phyloP scores from a whole-genome alignment of 1,140 invertebrate species.

The Rhyzopertha dominica region DNA sequence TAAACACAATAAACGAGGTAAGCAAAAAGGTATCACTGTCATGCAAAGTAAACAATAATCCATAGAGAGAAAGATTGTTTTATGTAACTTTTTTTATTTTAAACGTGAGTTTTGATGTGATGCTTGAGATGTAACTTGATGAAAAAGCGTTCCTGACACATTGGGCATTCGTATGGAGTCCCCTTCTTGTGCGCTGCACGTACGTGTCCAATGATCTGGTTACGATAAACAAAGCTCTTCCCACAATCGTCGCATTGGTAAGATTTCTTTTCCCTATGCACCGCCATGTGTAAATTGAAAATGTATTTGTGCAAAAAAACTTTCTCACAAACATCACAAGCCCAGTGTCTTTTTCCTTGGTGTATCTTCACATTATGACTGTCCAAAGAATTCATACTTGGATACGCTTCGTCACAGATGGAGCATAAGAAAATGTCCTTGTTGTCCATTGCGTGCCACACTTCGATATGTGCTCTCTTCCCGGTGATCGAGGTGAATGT shows the following conservation, averaged over 20 bases:
- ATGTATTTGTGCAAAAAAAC: slow-evolving; percentile 59
- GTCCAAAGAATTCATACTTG: slow-evolving; percentile 59
- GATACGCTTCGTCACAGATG: slow-evolving; percentile 74
- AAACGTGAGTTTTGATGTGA: slow-evolving; percentile 57
- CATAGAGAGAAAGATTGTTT: no score
- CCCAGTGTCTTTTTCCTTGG: slow-evolving; percentile 63
- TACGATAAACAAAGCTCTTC: slow-evolving; percentile 71
- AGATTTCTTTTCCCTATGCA: slow-evolving; percentile 59
- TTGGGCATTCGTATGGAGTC: slow-evolving; percentile 44
- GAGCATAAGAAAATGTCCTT: no score
- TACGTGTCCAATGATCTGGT: slow-evolving; percentile 69
- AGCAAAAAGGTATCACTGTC: no score
- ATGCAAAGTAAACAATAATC: no score
- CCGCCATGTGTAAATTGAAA: slow-evolving; percentile 54
- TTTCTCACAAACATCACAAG: slow-evolving; percentile 61
- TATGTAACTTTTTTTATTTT: no score
- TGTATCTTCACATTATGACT: slow-evolving; percentile 64
- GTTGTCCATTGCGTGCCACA: no score
- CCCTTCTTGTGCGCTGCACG: slow-evolving; percentile 10
- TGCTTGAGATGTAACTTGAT: slow-evolving; percentile 54
- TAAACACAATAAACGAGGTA: no score
- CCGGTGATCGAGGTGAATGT: slow-evolving; percentile 14
- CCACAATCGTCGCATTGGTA: slow-evolving; percentile 62
- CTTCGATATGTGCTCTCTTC: slow-evolving; percentile 18
- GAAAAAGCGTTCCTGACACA: slow-evolving; percentile 56